A percentile compares a stretch with the other conserved stretches of the same genome.
phyloP scores from a whole-genome alignment of 2,797 vertebrate species.

The Micromesistius poutassou region DNA sequence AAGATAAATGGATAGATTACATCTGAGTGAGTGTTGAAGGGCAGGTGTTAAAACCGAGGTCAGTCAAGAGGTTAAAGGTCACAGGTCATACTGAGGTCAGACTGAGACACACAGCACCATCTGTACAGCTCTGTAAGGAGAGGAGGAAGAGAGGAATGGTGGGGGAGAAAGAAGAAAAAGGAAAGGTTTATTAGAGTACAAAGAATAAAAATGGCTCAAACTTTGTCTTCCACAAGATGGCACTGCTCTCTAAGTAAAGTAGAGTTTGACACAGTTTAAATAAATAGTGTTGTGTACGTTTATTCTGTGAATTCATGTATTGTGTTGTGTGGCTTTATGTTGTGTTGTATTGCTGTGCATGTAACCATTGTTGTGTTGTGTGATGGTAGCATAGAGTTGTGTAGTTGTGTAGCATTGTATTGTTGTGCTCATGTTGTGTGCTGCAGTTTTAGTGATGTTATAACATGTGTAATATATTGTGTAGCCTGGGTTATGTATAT shows the following conservation, averaged over 20 bases:
- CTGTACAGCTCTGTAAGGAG: constrained; percentile 34
- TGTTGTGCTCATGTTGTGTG: too few species aligned
- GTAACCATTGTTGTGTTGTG: too few species aligned
- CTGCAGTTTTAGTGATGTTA: too few species aligned
- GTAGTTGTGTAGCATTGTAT: too few species aligned
- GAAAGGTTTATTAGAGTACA: neutral
- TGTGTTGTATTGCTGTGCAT: too few species aligned
- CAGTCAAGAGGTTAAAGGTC: constrained; percentile 27
- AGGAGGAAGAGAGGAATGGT: neutral
- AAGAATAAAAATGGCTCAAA: neutral
- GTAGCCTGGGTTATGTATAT: too few species aligned
- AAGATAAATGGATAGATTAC: constrained; percentile 38
- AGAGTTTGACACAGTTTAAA: neutral
- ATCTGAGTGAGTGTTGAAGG: constrained; percentile 63
- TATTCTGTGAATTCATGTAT: too few species aligned
- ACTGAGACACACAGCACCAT: constrained; percentile 25
- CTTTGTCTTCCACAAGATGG: neutral
- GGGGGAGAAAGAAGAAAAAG: neutral
- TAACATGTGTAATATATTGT: too few species aligned
- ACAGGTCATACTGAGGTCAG: constrained; percentile 37
- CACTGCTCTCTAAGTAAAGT: neutral
- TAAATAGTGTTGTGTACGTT: too few species aligned
- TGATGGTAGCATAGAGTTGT: too few species aligned
- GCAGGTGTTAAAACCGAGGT: constrained; percentile 23
- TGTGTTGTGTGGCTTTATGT: too few species aligned